A percentile compares a stretch with the other conserved stretches of the same genome.
These are phyloP conservation scores for Labeo catla DNA, from an alignment of 2,113 vertebrate genomes.

Conservation along the genomic window DNA sequence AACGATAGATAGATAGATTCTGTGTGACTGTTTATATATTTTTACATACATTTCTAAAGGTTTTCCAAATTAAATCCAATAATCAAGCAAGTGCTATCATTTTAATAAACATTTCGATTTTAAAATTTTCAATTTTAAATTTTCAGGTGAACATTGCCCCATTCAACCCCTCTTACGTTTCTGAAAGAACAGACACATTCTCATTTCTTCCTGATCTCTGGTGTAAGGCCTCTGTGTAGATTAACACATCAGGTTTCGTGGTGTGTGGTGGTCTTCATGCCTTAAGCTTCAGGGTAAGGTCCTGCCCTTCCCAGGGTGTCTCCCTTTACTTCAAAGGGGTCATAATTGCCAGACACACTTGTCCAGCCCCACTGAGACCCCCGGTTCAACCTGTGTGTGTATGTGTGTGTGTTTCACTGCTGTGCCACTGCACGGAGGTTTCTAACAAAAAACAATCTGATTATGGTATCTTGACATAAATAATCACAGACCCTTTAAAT, in stretches of 20 bases:
- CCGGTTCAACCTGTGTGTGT: background rate
- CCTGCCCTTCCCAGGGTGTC: constrained; percentile 20
- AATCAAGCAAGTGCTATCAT: background rate
- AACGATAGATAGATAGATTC: too few species aligned
- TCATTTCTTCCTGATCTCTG: background rate
- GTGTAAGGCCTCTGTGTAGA: background rate
- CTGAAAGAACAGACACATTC: background rate
- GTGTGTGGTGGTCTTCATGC: background rate
- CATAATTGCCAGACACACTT: constrained; percentile 25
- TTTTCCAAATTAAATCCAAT: background rate
- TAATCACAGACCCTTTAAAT: constrained; percentile 66
- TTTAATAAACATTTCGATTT: too few species aligned
- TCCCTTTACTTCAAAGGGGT: constrained; percentile 25
- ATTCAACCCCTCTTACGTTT: background rate
- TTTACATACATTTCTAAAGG: background rate
- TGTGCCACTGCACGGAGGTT: constrained; percentile 48
- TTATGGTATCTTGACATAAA: constrained; percentile 60
- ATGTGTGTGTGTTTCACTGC: constrained; percentile 32
- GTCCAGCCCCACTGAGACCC: constrained; percentile 17
- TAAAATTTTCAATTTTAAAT: too few species aligned
- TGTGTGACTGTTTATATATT: too few species aligned
- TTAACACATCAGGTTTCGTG: constrained; percentile 21
- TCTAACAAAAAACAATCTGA: constrained; percentile 57
- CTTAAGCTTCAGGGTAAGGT: constrained; percentile 8
- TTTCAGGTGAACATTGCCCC: background rate